Conservation (phyloP, 2,888 invertebrate species). For the Cybosia mesomella region DNA sequence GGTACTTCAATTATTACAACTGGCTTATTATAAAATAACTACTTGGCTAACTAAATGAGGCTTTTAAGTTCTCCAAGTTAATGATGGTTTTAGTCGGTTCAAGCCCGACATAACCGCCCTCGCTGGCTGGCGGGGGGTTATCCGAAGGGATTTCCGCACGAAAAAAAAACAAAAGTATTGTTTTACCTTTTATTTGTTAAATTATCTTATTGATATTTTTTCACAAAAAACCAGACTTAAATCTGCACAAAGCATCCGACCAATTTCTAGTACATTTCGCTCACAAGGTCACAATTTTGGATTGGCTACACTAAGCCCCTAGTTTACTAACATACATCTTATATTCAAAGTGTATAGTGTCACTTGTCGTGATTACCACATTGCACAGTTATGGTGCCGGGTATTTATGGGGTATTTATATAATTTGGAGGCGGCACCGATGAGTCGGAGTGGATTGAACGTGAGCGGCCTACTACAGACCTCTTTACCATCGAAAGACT, state of each 20-base stretch:
- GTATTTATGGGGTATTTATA: conserved; percentile 56
- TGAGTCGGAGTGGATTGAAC: conserved; percentile 46
- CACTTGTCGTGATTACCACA: conserved; percentile 54
- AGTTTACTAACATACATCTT: conserved; percentile 37
- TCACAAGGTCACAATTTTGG: conserved; percentile 25
- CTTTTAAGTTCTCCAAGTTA: neutral
- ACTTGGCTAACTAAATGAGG: neutral
- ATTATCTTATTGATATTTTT: neutral
- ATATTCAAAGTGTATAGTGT: conserved; percentile 50
- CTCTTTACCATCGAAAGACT: conserved; percentile 52
- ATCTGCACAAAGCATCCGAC: neutral
- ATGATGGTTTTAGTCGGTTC: too few relatives aligned
- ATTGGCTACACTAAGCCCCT: conserved; percentile 35
- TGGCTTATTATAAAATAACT: too few relatives aligned
- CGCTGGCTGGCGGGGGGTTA: too few relatives aligned
- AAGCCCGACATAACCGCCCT: too few relatives aligned
- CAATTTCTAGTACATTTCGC: neutral
- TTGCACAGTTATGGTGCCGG: conserved; percentile 50
- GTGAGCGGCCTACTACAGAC: conserved; percentile 58
- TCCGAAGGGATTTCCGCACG: too few relatives aligned
- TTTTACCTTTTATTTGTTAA: neutral
- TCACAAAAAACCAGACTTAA: neutral
- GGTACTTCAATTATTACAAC: too few relatives aligned
- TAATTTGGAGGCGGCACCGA: conserved; percentile 53
- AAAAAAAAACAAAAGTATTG: too few relatives aligned